These are phyloP conservation scores for Arizona elegans DNA, from an alignment of 2,113 vertebrate genomes.

Conservation along the genomic window DNA sequence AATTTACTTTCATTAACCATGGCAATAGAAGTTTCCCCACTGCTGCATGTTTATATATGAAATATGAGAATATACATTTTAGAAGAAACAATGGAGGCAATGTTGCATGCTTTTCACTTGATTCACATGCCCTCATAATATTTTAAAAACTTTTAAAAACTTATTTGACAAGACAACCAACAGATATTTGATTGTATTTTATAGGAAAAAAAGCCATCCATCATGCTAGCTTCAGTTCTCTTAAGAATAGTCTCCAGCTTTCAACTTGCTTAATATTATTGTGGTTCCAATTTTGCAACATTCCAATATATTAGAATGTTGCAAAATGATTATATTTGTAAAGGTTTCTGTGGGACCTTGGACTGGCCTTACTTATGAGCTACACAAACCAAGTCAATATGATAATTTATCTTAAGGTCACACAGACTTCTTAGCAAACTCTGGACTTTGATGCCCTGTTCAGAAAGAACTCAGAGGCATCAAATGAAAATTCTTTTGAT, in stretches of 20 bases:
- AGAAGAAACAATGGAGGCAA: not conserved
- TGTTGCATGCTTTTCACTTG: not conserved
- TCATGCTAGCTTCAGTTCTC: not conserved
- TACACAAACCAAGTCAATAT: slow-evolving; percentile 6
- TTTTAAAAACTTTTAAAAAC: not conserved
- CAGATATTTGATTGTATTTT: not conserved
- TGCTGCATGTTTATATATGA: not conserved
- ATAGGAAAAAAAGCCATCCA: too few relatives aligned
- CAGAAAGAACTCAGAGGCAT: not conserved
- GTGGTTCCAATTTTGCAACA: slow-evolving; percentile 8
- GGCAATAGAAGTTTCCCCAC: not conserved
- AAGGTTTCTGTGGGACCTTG: not conserved
- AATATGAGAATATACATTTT: not conserved
- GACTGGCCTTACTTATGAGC: slow-evolving; percentile 16
- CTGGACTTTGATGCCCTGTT: not conserved
- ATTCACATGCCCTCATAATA: not conserved
- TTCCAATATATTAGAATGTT: not conserved
- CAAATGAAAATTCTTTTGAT: slow-evolving; percentile 5
- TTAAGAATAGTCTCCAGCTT: not conserved
- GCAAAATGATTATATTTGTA: slow-evolving; percentile 29
- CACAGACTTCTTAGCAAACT: not conserved
- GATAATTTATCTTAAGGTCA: slow-evolving; percentile 1
- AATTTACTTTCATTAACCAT: not conserved
- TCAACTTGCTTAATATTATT: not conserved
- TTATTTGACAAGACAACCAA: not conserved